Percentiles rank a stretch among this genome's conserved stretches.
These are phyloP conservation scores for Nymphalis urticae DNA, from an alignment of 2,888 invertebrate genomes.

Conservation along the genomic window DNA sequence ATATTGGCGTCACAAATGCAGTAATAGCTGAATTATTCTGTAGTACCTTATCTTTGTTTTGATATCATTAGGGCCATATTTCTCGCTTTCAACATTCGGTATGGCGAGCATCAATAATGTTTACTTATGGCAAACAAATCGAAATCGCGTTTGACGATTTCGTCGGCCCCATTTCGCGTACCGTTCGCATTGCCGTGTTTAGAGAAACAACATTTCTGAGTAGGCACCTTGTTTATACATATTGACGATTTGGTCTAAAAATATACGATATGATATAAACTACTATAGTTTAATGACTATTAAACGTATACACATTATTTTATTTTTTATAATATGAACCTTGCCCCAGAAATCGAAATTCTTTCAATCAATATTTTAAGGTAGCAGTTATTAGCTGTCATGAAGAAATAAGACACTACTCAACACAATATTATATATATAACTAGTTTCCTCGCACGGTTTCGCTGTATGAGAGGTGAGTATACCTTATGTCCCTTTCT, in stretches of 20 bases:
- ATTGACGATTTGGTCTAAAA: slow-evolving; percentile 10
- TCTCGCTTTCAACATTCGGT: slow-evolving; percentile 51
- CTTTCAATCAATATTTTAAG: too few relatives aligned
- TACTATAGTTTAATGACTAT: too few relatives aligned
- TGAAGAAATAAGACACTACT: too few relatives aligned
- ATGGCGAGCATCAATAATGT: slow-evolving; percentile 49
- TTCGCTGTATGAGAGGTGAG: too few relatives aligned
- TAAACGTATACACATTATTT: neutral
- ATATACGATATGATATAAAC: slow-evolving; percentile 7
- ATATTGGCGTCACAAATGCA: slow-evolving; percentile 14
- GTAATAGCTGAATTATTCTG: slow-evolving; percentile 10
- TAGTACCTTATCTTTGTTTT: slow-evolving; percentile 26
- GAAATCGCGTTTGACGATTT: slow-evolving; percentile 52
- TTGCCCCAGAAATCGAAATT: too few relatives aligned
- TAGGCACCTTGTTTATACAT: slow-evolving; percentile 23
- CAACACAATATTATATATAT: too few relatives aligned
- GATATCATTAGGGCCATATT: slow-evolving; percentile 29
- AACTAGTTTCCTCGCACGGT: too few relatives aligned
- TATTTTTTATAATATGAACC: neutral
- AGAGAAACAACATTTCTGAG: slow-evolving; percentile 28
- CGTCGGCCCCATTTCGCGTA: slow-evolving; percentile 50
- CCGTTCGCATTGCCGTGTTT: slow-evolving; percentile 47
- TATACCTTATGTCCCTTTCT: too few relatives aligned
- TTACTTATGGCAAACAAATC: slow-evolving; percentile 68
- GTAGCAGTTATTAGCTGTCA: too few relatives aligned